Conservation (phyloP, 2,113 vertebrate genomes). For the Rhea americana region DNA sequence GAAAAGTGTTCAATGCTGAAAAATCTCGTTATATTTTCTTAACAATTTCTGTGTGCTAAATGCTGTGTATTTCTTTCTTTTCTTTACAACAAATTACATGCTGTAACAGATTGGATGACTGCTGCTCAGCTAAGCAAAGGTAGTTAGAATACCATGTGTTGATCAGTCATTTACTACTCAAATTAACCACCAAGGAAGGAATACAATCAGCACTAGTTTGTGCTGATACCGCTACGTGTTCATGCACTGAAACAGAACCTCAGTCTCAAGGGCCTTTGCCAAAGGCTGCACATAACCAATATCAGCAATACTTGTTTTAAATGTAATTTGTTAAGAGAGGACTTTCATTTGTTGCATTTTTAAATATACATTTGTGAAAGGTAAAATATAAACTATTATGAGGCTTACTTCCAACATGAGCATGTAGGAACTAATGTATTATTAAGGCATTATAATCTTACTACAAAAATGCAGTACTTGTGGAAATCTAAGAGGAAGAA, state of each 20-base stretch:
- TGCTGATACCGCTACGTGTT: neutral
- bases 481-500: neutral
- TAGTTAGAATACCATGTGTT: neutral
- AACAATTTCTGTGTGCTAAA: neutral
- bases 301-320: neutral
- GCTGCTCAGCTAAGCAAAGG: neutral
- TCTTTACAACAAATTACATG: neutral
- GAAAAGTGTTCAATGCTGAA: neutral
- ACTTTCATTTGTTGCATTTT: neutral
- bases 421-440: neutral
- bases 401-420: neutral
- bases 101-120: neutral
- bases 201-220: neutral
- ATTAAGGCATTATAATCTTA: neutral
- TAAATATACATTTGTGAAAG: neutral
- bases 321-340: neutral
- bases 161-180: neutral
- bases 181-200: neutral
- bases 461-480: neutral
- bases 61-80: neutral
- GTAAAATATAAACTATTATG: neutral
- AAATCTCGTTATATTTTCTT: neutral
- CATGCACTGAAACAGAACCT: neutral
- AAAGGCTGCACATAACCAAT: neutral
- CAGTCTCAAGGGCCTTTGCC: neutral